phyloP scores from a whole-genome alignment of 2,888 invertebrate genomes.

The Harmothoe impar region DNA sequence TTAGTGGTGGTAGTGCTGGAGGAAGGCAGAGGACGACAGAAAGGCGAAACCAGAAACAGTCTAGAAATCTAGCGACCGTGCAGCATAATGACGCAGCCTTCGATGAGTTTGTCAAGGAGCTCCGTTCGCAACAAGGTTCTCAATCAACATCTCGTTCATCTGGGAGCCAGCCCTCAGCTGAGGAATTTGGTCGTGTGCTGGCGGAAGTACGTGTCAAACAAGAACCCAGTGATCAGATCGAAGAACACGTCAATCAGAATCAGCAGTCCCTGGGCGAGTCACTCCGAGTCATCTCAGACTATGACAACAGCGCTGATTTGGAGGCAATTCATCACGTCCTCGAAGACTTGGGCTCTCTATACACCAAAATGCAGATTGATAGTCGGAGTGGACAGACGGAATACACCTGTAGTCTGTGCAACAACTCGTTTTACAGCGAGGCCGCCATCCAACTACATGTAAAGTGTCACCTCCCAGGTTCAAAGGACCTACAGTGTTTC shows the following conservation, averaged over 20 bases:
- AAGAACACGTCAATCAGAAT: background rate
- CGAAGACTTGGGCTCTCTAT: background rate
- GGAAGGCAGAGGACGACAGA: background rate
- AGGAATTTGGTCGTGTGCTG: slow-evolving; percentile 18
- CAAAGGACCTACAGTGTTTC: slow-evolving; percentile 60
- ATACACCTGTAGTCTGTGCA: slow-evolving; percentile 59
- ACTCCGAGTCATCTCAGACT: background rate
- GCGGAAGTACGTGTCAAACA: slow-evolving; percentile 37
- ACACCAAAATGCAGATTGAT: slow-evolving; percentile 51
- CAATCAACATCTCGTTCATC: background rate
- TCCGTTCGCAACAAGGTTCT: background rate
- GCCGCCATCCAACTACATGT: slow-evolving; percentile 57
- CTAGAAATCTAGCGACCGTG: background rate
- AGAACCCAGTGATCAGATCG: background rate
- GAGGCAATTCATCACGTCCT: background rate
- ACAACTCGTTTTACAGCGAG: slow-evolving; percentile 58
- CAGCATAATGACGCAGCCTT: slow-evolving; percentile 49
- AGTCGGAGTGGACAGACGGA: slow-evolving; percentile 49
- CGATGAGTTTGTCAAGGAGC: slow-evolving; percentile 47
- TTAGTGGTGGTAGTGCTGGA: background rate
- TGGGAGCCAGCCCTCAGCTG: background rate
- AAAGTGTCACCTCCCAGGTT: slow-evolving; percentile 37
- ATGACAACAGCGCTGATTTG: background rate
- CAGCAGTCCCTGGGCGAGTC: background rate
- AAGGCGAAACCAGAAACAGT: background rate